phyloP scores from a whole-genome alignment of 2,113 vertebrate species.

The Hemibagrus wyckioides region DNA sequence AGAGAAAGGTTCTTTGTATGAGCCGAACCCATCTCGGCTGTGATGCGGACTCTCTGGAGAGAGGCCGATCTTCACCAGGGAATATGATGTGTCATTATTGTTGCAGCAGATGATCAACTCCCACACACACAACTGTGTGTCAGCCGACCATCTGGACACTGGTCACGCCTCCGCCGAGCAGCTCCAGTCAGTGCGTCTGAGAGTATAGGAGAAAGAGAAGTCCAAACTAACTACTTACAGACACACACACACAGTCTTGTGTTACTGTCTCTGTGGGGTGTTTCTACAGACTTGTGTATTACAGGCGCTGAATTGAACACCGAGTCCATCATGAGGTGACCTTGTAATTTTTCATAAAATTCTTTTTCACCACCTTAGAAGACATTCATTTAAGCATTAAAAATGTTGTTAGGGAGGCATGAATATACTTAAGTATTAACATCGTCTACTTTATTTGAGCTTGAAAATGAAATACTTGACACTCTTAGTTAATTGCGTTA shows the following conservation, averaged over 20 bases:
- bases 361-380: background rate
- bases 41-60: conserved; percentile 25
- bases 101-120: conserved; percentile 39
- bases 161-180: background rate
- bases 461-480: background rate
- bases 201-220: conserved; percentile 1
- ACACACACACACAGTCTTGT: conserved; percentile 35
- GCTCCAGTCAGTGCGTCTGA: conserved; percentile 6
- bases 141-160: conserved; percentile 37
- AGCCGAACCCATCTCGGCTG: conserved; percentile 26
- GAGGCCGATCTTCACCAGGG: conserved; percentile 10
- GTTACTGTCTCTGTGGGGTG: background rate
- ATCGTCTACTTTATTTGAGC: background rate
- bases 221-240: conserved; percentile 12
- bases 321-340: background rate
- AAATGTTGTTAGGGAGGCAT: background rate
- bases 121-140: conserved; percentile 20
- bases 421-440: background rate
- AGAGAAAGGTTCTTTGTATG: conserved; percentile 39
- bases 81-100: conserved; percentile 42
- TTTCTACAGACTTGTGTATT: background rate
- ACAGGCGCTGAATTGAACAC: background rate
- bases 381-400: background rate
- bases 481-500: too few relatives aligned
- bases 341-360: background rate